Evolutionary conservation across 1,140 invertebrate species (phyloP).

Genomic region (Habropoda laboriosa): DNA sequence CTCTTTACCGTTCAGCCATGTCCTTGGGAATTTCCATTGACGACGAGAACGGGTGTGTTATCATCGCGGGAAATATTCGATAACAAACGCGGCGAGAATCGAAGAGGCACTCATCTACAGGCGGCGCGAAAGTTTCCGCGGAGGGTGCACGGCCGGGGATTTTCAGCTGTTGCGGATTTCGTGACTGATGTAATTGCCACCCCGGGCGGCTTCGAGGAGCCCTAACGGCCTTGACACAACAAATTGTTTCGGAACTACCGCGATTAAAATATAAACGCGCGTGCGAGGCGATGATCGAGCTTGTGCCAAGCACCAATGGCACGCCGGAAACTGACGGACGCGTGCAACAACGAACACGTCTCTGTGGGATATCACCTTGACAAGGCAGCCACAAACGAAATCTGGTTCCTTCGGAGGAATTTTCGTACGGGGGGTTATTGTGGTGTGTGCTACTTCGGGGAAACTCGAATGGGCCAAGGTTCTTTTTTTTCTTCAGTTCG

Average conservation of each 20-base stretch:
- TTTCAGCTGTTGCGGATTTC: constrained; percentile 79
- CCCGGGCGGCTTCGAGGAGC: constrained; percentile 66
- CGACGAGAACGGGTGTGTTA: too few species aligned
- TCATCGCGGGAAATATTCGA: constrained; percentile 34
- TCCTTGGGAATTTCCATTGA: constrained; percentile 19
- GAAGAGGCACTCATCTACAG: neutral
- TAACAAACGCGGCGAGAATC: constrained; percentile 33
- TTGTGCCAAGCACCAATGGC: constrained; percentile 78
- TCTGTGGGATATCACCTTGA: constrained; percentile 51
- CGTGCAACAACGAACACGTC: constrained; percentile 29
- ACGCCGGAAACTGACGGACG: constrained; percentile 52
- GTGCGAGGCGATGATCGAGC: constrained; percentile 78
- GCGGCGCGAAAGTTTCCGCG: constrained; percentile 45
- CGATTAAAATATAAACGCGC: constrained; percentile 80
- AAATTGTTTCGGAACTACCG: constrained; percentile 80
- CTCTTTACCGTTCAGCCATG: neutral
- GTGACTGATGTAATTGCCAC: constrained; percentile 79
- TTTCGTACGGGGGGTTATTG: neutral
- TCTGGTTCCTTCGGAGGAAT: constrained; percentile 38
- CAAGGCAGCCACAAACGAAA: neutral
- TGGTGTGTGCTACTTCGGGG: too few species aligned
- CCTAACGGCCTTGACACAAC: constrained; percentile 80
- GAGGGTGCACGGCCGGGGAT: constrained; percentile 57
- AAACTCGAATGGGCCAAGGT: constrained; percentile 30
- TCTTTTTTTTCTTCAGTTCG: constrained; percentile 12